Evolutionary conservation across 2,797 vertebrate genomes (phyloP).

Genomic region (Coilia nasus): DNA sequence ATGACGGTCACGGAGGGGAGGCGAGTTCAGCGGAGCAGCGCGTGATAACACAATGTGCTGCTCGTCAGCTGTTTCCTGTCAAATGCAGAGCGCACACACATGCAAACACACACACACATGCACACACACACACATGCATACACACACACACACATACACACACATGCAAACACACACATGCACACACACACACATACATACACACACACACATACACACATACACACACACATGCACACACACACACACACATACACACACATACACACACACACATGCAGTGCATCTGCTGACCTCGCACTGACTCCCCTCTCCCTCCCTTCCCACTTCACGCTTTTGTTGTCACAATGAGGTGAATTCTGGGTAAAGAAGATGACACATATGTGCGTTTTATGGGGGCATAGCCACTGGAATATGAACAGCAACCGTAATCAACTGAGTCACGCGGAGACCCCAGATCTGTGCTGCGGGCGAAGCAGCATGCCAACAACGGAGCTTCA

Average conservation of each 20-base stretch:
- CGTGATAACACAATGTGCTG: background rate
- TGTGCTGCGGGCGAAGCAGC: conserved; percentile 29
- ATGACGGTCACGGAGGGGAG: background rate
- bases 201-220: too few species aligned
- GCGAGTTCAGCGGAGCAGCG: background rate
- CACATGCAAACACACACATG: conserved; percentile 21
- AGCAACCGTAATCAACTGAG: background rate
- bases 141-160: too few species aligned
- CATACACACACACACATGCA: conserved; percentile 14
- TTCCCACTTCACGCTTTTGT: background rate
- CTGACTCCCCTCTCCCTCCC: background rate
- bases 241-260: background rate
- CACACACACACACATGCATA: too few species aligned
- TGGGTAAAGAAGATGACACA: conserved; percentile 18
- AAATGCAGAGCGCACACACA: background rate
- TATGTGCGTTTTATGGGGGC: background rate
- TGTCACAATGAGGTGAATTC: background rate
- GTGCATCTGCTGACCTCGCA: conserved; percentile 13
- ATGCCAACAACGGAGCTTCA: conserved; percentile 33
- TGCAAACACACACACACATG: too few species aligned
- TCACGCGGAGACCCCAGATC: background rate
- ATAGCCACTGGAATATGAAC: background rate
- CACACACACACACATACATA: conserved; percentile 11
- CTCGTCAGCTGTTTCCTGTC: conserved; percentile 12
- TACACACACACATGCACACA: background rate